Percentiles rank a stretch among this genome's conserved stretches.
Conservation (phyloP, 2,113 vertebrate genomes). For the Ophiodon elongatus region DNA sequence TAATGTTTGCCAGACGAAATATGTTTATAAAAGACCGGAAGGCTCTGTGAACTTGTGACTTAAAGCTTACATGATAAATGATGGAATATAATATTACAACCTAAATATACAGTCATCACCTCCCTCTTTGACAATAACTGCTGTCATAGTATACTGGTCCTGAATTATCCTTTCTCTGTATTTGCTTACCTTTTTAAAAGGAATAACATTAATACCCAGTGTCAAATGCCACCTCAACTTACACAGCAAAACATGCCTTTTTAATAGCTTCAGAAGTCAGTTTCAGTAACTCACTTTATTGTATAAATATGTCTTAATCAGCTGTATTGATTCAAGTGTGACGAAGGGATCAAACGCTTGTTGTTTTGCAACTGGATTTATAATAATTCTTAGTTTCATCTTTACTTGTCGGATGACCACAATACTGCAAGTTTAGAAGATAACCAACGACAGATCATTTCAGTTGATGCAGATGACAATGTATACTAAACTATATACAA, state of each 20-base stretch:
- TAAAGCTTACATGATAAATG: neutral
- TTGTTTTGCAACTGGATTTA: neutral
- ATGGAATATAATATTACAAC: neutral
- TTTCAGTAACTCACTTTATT: neutral
- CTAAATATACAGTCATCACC: neutral
- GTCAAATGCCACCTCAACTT: neutral
- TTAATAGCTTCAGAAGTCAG: neutral
- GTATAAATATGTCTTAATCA: conserved; percentile 4
- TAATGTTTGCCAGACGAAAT: neutral
- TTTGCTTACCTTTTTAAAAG: neutral
- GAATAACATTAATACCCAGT: neutral
- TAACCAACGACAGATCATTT: neutral
- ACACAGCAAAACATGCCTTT: neutral
- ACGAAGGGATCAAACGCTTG: neutral
- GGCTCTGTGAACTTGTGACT: neutral
- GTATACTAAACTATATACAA: neutral
- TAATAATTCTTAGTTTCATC: neutral
- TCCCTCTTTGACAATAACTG: neutral
- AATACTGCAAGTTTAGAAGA: neutral
- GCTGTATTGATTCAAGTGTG: neutral
- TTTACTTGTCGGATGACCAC: neutral
- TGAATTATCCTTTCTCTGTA: neutral
- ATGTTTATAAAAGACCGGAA: neutral
- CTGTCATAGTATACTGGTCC: neutral
- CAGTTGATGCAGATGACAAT: neutral